Base-by-base conservation (phyloP, 2,888 invertebrate genomes). In the Unio pictorum region DNA sequence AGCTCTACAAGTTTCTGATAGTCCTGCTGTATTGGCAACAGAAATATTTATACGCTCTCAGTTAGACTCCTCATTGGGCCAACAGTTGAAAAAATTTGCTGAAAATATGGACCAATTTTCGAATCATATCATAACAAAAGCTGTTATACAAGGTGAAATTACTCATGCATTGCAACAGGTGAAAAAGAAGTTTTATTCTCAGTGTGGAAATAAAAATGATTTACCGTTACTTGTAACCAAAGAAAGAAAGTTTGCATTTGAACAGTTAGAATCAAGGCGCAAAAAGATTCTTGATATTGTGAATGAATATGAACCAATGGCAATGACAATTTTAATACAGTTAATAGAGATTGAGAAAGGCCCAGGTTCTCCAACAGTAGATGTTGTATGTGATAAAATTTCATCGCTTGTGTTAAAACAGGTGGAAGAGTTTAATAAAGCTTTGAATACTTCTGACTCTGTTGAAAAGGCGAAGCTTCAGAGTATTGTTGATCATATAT, bases 171-270 rank as follows among this genome's bases (percentile, higher is more conserved):
- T 93, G 34, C 80, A 91, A 72, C 88, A 91, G 18, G 91, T 92
- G 80, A 94, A 94, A 87, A 91, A 92, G 55, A 93, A 93, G 81
- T 91, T 94, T 61, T 45, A 45, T 45, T 77, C 71, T 64, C 64
- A 68, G 17, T 57, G 70, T 60, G 67, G 74, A 30, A 69, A 64
- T 20, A 62, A 65, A 45, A 74, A 77, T 61, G 80, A 76, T 61
- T 56, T 79, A 5, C 63, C 72, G n/a, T 72, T 78, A 54, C 74
- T 81, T 60, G 69, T 80, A 3, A 75, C 75, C 55, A 66, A 74
- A 61, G 79, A 82, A 70, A 68, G 81, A 71, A 70, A 81, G 64
- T 85, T 84, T 72, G 80, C 80, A 55, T 81, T 77, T 71, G 70
- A 80, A 34, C 76, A 82, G 64, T 73, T 86, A 45, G 68, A 79